Base-by-base conservation (phyloP, 2,113 vertebrate genomes). In the Eulacestoma nigropectus region DNA sequence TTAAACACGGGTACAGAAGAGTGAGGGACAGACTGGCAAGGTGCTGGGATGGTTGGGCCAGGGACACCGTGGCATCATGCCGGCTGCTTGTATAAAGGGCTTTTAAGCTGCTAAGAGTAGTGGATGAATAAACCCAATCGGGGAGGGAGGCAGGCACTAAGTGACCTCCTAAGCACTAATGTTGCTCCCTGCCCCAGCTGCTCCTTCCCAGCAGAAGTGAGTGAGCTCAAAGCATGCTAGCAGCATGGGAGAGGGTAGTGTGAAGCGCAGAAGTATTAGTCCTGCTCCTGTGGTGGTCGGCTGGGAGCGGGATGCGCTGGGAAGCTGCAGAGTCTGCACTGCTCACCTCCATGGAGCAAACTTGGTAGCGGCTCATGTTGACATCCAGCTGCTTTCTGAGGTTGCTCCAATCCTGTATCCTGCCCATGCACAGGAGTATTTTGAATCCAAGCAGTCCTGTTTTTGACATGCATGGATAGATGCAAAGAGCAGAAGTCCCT, bases 301-400 rank as follows among this genome's bases (percentile, higher is more conserved):
- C 23, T 68, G 35, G 39, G 25, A 74, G 42, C 0, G 0, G 50
- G 50, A 46, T 6, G 3, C 35, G 12, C 26, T 62, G 50, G n/a
- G 53, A 29, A 92, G 32, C 30, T 81, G 77, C 30, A 42, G 41
- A 50, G 10, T 25, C 23, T 41, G 21, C 41, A n/a, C 23, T 1
- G 3, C n/a, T 42, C 50, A 21, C 30, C 37, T 33, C 16, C 1
- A 0, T 1, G 4, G n/a, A 86, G 32, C 17, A 80, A 52, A 65
- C 13, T 12, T 68, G 13, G 7, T 64, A 62, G 56, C 1, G 1
- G n/a, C 16, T 85, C 11, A 2, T 46, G 15, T 20, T 79, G 47
- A 44, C 4, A 25, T 52, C 47, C n/a, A 69, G 12, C 37, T 76
- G 42, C 32, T 55, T 56, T 72, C 27, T 62, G 39, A 79, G 39